Evolutionary conservation across 2,888 invertebrate species (phyloP).

Genomic region (Brenthis ino): DNA sequence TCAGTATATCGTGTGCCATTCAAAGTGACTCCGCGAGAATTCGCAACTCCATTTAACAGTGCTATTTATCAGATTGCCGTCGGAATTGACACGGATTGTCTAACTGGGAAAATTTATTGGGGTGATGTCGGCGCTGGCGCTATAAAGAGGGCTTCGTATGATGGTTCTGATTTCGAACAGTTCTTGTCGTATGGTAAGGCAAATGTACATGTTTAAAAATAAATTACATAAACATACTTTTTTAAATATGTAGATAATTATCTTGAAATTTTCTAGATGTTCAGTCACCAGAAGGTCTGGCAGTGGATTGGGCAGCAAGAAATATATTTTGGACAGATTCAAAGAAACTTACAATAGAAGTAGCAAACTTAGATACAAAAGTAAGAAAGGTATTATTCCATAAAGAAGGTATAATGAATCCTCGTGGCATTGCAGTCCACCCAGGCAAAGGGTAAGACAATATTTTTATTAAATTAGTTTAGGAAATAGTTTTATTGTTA

Average conservation of each 20-base stretch:
- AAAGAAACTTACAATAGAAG: conserved; percentile 92
- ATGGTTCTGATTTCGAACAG: conserved; percentile 86
- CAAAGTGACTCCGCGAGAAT: conserved; percentile 83
- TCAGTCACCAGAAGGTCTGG: conserved; percentile 95
- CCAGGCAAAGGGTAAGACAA: conserved; percentile 88
- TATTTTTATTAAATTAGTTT: neutral
- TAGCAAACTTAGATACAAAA: conserved; percentile 91
- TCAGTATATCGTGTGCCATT: conserved; percentile 93
- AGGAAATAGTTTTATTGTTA: too few relatives aligned
- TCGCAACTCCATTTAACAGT: conserved; percentile 89
- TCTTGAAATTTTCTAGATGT: conserved; percentile 82
- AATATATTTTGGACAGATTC: conserved; percentile 99
- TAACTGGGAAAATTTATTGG: conserved; percentile 93
- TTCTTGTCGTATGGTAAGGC: conserved; percentile 73
- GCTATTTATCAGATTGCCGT: conserved; percentile 91
- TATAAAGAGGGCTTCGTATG: conserved; percentile 88
- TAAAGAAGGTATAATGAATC: conserved; percentile 90
- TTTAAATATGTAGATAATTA: neutral
- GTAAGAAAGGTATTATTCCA: conserved; percentile 88
- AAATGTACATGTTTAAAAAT: neutral
- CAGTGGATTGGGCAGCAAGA: conserved; percentile 95
- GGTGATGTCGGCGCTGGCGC: conserved; percentile 92
- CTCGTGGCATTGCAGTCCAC: conserved; percentile 97
- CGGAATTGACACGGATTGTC: conserved; percentile 95
- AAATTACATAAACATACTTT: neutral